phyloP scores from a whole-genome alignment of 2,797 vertebrate genomes.

The Clarias fuscus region DNA sequence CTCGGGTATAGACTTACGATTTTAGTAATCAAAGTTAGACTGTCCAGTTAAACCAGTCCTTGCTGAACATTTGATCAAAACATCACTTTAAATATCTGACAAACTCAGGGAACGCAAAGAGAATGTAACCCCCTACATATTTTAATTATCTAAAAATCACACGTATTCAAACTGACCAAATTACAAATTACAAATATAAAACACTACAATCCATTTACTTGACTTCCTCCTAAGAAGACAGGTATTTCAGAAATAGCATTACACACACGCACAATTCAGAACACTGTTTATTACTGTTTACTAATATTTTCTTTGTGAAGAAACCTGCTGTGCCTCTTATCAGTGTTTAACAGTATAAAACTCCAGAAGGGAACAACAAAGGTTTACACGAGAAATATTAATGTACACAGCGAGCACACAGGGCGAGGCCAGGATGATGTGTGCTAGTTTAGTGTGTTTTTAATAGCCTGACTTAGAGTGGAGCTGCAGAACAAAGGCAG shows the following conservation, averaged over 20 bases:
- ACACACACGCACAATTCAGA: conserved; percentile 4
- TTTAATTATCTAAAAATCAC: background rate
- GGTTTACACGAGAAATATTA: conserved; percentile 19
- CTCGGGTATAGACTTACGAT: background rate
- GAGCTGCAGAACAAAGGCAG: conserved; percentile 55
- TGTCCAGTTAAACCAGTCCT: no score
- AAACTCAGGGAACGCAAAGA: background rate
- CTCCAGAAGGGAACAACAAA: conserved; percentile 18
- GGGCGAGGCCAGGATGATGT: conserved; percentile 24
- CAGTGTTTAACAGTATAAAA: conserved; percentile 5
- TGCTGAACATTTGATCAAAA: background rate
- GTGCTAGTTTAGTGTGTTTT: conserved; percentile 41
- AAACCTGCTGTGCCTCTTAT: conserved; percentile 5
- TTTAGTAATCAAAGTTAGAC: background rate
- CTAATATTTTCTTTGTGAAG: background rate
- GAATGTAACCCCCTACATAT: no score
- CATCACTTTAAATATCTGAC: background rate
- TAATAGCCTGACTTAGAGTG: conserved; percentile 42
- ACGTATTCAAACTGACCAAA: no score
- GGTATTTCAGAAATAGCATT: background rate
- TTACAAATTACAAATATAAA: background rate
- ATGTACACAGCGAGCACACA: background rate
- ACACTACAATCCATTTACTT: no score
- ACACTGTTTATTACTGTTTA: background rate
- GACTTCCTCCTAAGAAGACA: background rate